Evolutionary conservation across 2,113 vertebrate genomes (phyloP), one percentile per base, ranked within the genome.

Genomic region (Macaca nemestrina): DNA sequence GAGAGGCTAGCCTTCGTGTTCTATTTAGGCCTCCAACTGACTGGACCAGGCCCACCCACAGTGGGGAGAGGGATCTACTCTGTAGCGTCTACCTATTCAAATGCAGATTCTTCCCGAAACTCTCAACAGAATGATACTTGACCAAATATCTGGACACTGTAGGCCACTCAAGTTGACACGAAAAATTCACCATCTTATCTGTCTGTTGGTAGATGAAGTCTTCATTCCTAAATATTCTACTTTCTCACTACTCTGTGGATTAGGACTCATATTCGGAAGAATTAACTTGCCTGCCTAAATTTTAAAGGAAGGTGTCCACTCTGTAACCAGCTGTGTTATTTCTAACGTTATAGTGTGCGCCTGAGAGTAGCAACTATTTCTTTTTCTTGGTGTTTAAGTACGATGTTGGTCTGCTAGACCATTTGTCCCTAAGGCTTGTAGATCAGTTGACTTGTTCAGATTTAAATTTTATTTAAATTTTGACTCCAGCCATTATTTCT

Each of bases 391-490:
- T 76, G 7, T 64, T 73, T 38, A 88, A 55, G 25, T 22, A 0
- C 61, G 45, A 70, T 43, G 59, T 93, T 92, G 95, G 94, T 81
- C 97, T 3, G 45, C 11, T 55, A 38, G 30, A 90, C n/a, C 84
- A 17, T 30, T 94, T 96, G 95, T 48, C 80, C 72, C 92, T 91
- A 48, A 35, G 75, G 52, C 43, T 72, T 73, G 16, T 52, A 88
- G 73, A 73, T 97, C 35, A 61, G 50, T 96, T 96, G 85, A 85
- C 97, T 98, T 40, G 8, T 72, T 89, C n/a, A 50, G 92, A 89
- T 90, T 94, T 83, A 70, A 92, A 85, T 97, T 98, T 95, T 98
- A 98, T 98, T 98, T 98, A 98, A 98, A 98, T 97, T 98, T 98
- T 97, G 82, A 97, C 92, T 98, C 95, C 87, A 97, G 96, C 95